A percentile compares a stretch with the other conserved stretches of the same genome.
Evolutionary conservation across 2,888 invertebrate genomes (phyloP).

Genomic region (Agonum fuliginosum): DNA sequence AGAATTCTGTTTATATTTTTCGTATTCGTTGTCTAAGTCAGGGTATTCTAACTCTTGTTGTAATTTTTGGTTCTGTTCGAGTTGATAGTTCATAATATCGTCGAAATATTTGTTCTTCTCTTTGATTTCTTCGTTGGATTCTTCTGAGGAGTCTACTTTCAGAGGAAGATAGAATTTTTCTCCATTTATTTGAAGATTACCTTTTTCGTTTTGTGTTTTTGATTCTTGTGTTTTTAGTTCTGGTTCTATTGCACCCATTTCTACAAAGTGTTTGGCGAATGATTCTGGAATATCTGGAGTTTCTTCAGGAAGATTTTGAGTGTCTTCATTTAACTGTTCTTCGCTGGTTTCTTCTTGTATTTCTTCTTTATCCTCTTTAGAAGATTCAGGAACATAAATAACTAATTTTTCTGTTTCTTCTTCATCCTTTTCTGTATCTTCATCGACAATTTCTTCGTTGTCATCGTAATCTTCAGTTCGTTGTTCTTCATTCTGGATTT

Average conservation of each 20-base stretch:
- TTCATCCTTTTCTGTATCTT: slow-evolving; percentile 59
- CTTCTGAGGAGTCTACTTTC: neutral
- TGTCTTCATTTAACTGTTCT: slow-evolving; percentile 67
- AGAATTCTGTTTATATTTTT: slow-evolving; percentile 43
- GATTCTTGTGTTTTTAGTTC: slow-evolving; percentile 72
- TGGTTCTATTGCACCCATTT: slow-evolving; percentile 74
- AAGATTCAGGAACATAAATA: slow-evolving; percentile 64
- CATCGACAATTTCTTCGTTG: neutral
- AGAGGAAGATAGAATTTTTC: slow-evolving; percentile 27
- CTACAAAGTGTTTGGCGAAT: slow-evolving; percentile 72
- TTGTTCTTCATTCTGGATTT: slow-evolving; percentile 68
- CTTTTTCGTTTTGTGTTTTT: slow-evolving; percentile 25
- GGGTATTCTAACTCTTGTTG: slow-evolving; percentile 44
- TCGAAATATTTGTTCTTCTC: slow-evolving; percentile 45
- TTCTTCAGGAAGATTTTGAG: slow-evolving; percentile 65
- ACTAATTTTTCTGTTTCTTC: slow-evolving; percentile 46
- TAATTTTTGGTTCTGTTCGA: slow-evolving; percentile 16
- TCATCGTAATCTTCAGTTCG: slow-evolving; percentile 65
- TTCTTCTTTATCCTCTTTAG: slow-evolving; percentile 62
- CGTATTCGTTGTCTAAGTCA: slow-evolving; percentile 48
- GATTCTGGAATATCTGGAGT: slow-evolving; percentile 70
- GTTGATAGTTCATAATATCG: slow-evolving; percentile 29
- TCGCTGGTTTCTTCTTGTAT: slow-evolving; percentile 54
- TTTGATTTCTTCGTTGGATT: slow-evolving; percentile 12
- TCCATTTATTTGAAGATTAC: neutral